Conservation (phyloP, 2,888 invertebrate genomes). For the Spilarctia lutea region DNA sequence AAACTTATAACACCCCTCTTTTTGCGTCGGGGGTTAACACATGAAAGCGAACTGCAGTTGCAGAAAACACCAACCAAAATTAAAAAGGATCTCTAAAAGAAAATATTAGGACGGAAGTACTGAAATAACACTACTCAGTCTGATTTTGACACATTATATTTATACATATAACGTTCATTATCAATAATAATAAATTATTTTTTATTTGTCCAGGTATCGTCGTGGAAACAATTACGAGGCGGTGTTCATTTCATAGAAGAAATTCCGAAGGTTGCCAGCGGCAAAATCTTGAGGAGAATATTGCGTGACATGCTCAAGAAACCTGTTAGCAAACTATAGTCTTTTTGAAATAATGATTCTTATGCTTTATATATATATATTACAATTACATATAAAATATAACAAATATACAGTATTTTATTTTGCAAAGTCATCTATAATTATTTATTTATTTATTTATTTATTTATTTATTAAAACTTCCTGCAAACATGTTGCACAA, state of each 20-base stretch:
- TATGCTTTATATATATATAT: neutral
- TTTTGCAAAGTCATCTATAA: neutral
- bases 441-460: too few relatives aligned
- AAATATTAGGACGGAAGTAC: neutral
- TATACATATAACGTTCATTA: neutral
- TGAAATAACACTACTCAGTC: too few relatives aligned
- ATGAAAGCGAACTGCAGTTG: neutral
- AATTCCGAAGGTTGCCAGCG: slow-evolving; percentile 91
- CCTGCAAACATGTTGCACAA: too few relatives aligned
- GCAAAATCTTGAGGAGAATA: slow-evolving; percentile 90
- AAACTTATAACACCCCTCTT: too few relatives aligned
- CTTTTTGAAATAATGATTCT: neutral
- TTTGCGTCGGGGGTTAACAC: too few relatives aligned
- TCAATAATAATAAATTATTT: slow-evolving; percentile 24
- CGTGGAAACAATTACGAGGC: slow-evolving; percentile 90
- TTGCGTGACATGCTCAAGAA: slow-evolving; percentile 68
- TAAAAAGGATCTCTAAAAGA: neutral
- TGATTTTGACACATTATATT: neutral
- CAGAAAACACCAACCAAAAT: neutral
- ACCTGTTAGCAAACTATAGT: slow-evolving; percentile 43
- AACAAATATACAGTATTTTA: neutral
- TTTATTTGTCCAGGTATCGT: slow-evolving; percentile 79
- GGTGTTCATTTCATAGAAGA: slow-evolving; percentile 90
- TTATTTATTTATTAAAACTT: too few relatives aligned
- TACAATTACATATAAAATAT: neutral